Evolutionary conservation across 1,140 invertebrate species (phyloP), one percentile per base, ranked within the genome.

Genomic region (Spodoptera litura): DNA sequence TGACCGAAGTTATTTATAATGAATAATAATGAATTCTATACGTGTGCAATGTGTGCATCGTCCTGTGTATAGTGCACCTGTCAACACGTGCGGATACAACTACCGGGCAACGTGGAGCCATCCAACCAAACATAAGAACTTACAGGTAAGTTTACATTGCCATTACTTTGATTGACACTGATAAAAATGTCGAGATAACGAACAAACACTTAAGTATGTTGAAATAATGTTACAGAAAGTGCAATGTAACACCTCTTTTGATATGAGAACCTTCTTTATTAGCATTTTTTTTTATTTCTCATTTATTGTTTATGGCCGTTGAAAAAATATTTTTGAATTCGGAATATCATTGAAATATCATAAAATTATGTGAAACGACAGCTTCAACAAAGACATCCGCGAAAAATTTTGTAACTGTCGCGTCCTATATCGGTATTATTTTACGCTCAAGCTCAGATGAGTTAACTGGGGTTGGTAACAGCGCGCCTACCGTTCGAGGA

Each of bases 401-500:
- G 73, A 64, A 75, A 75, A 75, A 62, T 53, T 64, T 62, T 71
- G 52, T 64, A 75, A 75, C 5, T 64, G 58, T 64, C 38, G 49
- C 59, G 73, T 81, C 74, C 53, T 80, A 68, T 77, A 75, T 31
- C 62, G 56, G 66, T 78, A 81, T 83, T 81, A 62, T 86, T 89
- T 89, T 75, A 87, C 86, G 53, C 35, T 72, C 15, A 80, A 78
- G 58, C 81, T 81, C 76, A 81, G 27, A 78, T 83, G 79, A 71
- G 75, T 78, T 79, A 76, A 80, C 53, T 53, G 66, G 83, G 68
- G 71, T 35, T 49, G 83, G 44, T 49, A 83, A 79, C 83, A 81
- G 58, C 66, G 82, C 84, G 83, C 81, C 84, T 81, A 86, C 87
- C 85, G 83, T 80, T 80, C 76, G 66, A 82, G 85, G 89, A 93